phyloP scores from a whole-genome alignment of 2,113 vertebrate genomes.

The Paratilapia polleni region DNA sequence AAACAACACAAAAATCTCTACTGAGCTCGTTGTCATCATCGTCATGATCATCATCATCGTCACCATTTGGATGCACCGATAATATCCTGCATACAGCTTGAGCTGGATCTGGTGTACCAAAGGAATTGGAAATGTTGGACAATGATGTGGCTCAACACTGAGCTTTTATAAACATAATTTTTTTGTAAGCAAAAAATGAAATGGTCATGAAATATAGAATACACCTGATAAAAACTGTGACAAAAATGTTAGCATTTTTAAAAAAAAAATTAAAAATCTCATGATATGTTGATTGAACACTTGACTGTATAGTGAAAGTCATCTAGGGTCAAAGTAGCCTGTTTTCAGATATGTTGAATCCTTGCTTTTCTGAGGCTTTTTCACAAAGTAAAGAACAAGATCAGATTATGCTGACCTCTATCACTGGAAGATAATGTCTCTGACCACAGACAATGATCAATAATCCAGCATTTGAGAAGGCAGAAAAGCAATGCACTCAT shows the following conservation, averaged over 20 bases:
- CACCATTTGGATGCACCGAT: neutral
- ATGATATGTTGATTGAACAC: neutral
- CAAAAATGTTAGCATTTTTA: neutral
- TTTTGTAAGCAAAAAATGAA: neutral
- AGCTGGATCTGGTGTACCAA: neutral
- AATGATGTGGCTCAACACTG: neutral
- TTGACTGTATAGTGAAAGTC: constrained; percentile 25
- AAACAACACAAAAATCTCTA: neutral
- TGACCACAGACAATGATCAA: constrained; percentile 63
- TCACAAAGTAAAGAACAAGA: constrained; percentile 37
- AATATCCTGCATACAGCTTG: neutral
- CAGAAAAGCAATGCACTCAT: constrained; percentile 35
- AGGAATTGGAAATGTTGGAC: neutral
- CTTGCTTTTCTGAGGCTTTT: constrained; percentile 8
- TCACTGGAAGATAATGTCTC: constrained; percentile 45
- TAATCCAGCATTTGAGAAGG: constrained; percentile 49
- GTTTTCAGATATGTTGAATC: constrained; percentile 1
- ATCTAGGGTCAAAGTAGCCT: neutral
- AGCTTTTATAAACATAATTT: neutral
- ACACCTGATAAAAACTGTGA: neutral
- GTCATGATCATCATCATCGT: neutral
- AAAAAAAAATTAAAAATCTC: neutral
- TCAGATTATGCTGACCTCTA: constrained; percentile 73
- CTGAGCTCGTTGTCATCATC: neutral
- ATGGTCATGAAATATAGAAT: neutral